phyloP scores from a whole-genome alignment of 64 coral and sea anemone species.

The Porites australiensis region DNA sequence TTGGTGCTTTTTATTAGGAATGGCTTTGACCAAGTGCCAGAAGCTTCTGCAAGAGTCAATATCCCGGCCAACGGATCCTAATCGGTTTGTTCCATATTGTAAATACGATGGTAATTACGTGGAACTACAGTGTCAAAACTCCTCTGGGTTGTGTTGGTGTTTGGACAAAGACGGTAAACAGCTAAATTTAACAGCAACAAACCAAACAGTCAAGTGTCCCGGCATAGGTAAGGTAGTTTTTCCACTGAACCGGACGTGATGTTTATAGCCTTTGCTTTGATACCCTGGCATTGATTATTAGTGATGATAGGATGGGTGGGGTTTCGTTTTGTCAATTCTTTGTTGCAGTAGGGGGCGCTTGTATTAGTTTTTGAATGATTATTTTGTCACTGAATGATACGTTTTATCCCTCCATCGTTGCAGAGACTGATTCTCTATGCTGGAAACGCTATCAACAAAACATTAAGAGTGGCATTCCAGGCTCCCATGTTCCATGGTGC shows the following conservation, averaged over 20 bases:
- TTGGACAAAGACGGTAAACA: slow-evolving; percentile 47
- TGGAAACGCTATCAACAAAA: slow-evolving; percentile 55
- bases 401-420: background rate
- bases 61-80: slow-evolving; percentile 24
- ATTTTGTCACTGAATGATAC: background rate
- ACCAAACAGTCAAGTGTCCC: slow-evolving; percentile 12
- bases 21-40: slow-evolving; percentile 61
- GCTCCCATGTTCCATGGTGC: slow-evolving; percentile 71
- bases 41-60: slow-evolving; percentile 55
- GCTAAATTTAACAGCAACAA: slow-evolving; percentile 21
- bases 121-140: slow-evolving; percentile 71
- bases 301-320: background rate
- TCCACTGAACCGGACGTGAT: too few species aligned
- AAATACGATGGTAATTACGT: slow-evolving; percentile 75
- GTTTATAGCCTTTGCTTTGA: too few species aligned
- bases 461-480: background rate
- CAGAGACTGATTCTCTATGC: slow-evolving; percentile 33
- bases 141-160: slow-evolving; percentile 88
- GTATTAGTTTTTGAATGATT: too few species aligned
- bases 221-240: slow-evolving; percentile 1
- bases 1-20: background rate
- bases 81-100: slow-evolving; percentile 62
- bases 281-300: background rate
- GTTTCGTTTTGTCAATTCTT: too few species aligned
- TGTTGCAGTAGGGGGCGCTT: too few species aligned